phyloP scores from a whole-genome alignment of 2,113 vertebrate genomes.

The Dicentrarchus labrax region DNA sequence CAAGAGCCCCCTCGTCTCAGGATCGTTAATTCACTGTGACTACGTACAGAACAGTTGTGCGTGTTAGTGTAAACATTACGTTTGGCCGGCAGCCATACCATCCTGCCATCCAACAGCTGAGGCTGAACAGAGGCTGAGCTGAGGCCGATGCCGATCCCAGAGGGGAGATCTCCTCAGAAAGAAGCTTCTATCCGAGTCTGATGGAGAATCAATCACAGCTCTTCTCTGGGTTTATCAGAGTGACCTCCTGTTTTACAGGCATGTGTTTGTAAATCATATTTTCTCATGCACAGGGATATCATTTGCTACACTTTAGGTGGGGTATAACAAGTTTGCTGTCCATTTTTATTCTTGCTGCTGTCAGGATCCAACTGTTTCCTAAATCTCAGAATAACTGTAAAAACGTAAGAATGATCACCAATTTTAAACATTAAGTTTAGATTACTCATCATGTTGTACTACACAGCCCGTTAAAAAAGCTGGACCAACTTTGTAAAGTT shows the following conservation, averaged over 20 bases:
- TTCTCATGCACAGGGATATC: slow-evolving; percentile 23
- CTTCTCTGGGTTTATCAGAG: not conserved
- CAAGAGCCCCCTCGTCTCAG: slow-evolving; percentile 35
- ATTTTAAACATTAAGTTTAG: too few relatives aligned
- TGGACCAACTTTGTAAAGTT: too few relatives aligned
- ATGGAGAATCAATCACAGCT: slow-evolving; percentile 53
- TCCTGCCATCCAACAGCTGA: slow-evolving; percentile 74
- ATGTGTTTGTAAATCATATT: slow-evolving; percentile 12
- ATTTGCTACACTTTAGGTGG: not conserved
- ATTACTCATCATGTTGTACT: too few relatives aligned
- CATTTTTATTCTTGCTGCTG: not conserved
- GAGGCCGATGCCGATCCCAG: slow-evolving; percentile 29
- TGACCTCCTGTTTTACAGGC: slow-evolving; percentile 25
- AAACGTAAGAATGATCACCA: too few relatives aligned
- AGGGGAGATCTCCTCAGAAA: slow-evolving; percentile 27
- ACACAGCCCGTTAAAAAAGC: too few relatives aligned
- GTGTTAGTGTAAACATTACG: slow-evolving; percentile 74
- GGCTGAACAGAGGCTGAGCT: slow-evolving; percentile 57
- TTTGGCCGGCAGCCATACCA: slow-evolving; percentile 67
- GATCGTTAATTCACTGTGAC: slow-evolving; percentile 58
- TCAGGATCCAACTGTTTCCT: not conserved
- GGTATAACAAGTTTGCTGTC: not conserved
- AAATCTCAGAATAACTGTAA: not conserved
- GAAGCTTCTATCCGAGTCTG: slow-evolving; percentile 40
- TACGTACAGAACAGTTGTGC: slow-evolving; percentile 71